Conservation (phyloP, 2,113 vertebrate genomes). For the Pycnonotus jocosus region DNA sequence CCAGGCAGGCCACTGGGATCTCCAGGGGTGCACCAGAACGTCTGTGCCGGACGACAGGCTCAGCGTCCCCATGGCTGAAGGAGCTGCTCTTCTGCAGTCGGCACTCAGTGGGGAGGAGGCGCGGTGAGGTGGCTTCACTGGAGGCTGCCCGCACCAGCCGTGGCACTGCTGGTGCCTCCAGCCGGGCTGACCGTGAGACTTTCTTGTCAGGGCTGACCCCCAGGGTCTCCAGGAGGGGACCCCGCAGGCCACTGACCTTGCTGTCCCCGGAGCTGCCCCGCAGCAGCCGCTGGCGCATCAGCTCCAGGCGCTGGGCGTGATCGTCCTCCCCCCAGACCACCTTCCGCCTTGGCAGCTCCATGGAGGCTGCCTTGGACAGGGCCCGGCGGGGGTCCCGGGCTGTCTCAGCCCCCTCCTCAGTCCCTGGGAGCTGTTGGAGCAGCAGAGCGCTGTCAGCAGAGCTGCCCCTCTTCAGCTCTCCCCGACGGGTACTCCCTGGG, state of each 20-base stretch:
- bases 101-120: conserved; percentile 71
- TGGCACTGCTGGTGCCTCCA: conserved; percentile 20
- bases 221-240: conserved; percentile 91
- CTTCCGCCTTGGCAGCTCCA: conserved; percentile 69
- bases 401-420: conserved; percentile 16
- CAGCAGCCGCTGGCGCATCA: conserved; percentile 90
- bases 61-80: conserved; percentile 90
- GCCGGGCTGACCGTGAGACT: conserved; percentile 55
- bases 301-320: conserved; percentile 87
- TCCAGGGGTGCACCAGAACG: conserved; percentile 89
- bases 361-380: conserved; percentile 78
- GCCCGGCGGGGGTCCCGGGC: conserved; percentile 71
- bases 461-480: conserved; percentile 85
- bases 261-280: conserved; percentile 83
- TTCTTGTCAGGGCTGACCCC: conserved; percentile 80
- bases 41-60: conserved; percentile 85
- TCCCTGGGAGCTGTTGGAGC: conserved; percentile 69
- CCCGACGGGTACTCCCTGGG: conserved; percentile 60
- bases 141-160: conserved; percentile 84
- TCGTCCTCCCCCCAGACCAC: conserved; percentile 82
- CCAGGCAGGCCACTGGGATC: conserved; percentile 84
- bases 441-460: conserved; percentile 89
- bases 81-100: conserved; percentile 91
- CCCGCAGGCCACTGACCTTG: conserved; percentile 92
- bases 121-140: conserved; percentile 77